Conservation (phyloP, 2,888 invertebrate genomes). For the Synergus itoensis region DNA sequence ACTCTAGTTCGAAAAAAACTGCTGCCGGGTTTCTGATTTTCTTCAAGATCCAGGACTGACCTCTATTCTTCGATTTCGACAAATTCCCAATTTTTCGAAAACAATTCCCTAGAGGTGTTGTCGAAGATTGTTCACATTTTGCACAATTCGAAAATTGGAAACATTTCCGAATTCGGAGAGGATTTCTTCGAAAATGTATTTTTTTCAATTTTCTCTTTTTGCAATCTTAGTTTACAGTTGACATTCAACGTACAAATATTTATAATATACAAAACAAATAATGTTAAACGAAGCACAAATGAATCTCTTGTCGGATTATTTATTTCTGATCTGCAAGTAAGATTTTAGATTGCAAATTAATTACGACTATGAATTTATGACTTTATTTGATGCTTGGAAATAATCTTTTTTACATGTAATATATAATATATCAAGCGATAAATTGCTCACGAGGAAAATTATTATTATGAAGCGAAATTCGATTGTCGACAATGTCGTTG, state of each 20-base stretch:
- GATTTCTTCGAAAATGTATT: no score
- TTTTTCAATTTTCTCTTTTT: slow-evolving; percentile 23
- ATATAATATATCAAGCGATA: slow-evolving; percentile 28
- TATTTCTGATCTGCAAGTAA: slow-evolving; percentile 13
- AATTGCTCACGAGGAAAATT: slow-evolving; percentile 35
- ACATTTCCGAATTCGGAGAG: background rate
- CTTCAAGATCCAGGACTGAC: slow-evolving; percentile 27
- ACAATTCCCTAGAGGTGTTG: slow-evolving; percentile 1
- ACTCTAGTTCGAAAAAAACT: slow-evolving; percentile 35
- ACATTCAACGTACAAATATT: slow-evolving; percentile 38
- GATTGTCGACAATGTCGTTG: slow-evolving; percentile 36
- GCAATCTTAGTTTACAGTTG: slow-evolving; percentile 36
- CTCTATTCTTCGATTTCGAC: slow-evolving; percentile 18
- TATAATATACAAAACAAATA: slow-evolving; percentile 28
- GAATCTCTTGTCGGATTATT: slow-evolving; percentile 19
- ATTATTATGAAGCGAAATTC: slow-evolving; percentile 34
- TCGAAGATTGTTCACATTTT: slow-evolving; percentile 10
- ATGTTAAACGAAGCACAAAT: slow-evolving; percentile 20
- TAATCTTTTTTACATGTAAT: slow-evolving; percentile 41
- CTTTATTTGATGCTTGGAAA: slow-evolving; percentile 17
- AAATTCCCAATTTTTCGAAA: slow-evolving; percentile 3
- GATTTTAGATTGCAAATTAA: slow-evolving; percentile 9
- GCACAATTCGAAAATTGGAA: slow-evolving; percentile 27
- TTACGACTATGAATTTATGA: background rate
- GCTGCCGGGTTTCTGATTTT: slow-evolving; percentile 29